phyloP scores from a whole-genome alignment of 2,113 vertebrate genomes.

The Peromyscus californicus region DNA sequence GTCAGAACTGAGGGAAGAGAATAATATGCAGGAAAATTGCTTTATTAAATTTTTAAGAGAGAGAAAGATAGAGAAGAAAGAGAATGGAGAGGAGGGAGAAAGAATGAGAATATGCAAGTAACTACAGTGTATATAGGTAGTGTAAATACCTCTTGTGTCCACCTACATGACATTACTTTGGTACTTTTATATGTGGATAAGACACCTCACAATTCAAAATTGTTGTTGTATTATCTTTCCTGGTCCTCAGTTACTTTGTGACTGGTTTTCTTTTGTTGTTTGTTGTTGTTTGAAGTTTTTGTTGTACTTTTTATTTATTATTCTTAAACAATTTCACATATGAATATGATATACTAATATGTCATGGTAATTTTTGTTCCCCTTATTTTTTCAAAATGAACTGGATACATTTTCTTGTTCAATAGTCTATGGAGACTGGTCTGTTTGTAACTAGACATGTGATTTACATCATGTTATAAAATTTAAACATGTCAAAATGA shows the following conservation, averaged over 20 bases:
- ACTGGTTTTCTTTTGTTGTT: not conserved
- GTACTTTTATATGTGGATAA: not conserved
- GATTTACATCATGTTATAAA: not conserved
- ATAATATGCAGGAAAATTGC: not conserved
- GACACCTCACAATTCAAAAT: not conserved
- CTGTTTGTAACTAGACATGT: not conserved
- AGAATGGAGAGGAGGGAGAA: rapidly evolving
- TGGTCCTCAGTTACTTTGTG: not conserved
- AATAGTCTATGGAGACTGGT: not conserved
- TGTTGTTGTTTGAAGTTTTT: too few relatives aligned
- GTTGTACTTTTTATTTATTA: not conserved
- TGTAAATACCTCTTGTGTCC: not conserved
- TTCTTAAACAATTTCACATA: not conserved
- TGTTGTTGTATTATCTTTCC: not conserved
- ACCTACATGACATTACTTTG: not conserved
- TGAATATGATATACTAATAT: not conserved
- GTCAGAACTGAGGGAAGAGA: not conserved
- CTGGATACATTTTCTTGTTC: not conserved
- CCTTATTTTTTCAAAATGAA: not conserved
- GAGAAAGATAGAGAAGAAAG: too few relatives aligned
- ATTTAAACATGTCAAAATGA: not conserved
- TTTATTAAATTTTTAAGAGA: not conserved
- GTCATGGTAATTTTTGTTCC: not conserved
- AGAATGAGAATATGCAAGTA: not conserved
- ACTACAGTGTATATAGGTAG: not conserved